phyloP scores from a whole-genome alignment of 2,888 invertebrate species.

The Drosophila fulvimacula region DNA sequence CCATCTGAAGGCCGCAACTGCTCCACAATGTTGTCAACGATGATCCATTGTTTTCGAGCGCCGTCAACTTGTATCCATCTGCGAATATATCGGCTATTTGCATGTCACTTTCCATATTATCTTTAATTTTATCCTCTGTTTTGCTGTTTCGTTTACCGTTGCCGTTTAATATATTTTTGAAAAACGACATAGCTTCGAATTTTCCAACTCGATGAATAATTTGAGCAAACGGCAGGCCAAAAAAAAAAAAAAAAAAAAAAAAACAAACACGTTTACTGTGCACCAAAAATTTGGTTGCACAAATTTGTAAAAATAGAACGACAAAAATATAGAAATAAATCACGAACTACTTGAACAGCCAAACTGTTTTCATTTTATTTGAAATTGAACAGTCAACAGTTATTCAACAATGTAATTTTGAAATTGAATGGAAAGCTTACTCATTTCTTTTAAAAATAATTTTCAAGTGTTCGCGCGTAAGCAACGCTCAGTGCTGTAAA shows the following conservation, averaged over 20 bases:
- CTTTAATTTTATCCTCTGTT: slow-evolving; percentile 11
- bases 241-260: background rate
- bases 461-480: background rate
- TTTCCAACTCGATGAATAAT: background rate
- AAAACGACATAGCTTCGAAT: slow-evolving; percentile 24
- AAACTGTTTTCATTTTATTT: background rate
- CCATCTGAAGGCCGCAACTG: slow-evolving; percentile 19
- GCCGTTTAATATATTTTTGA: slow-evolving; percentile 13
- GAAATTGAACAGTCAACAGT: background rate
- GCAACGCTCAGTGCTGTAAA: slow-evolving; percentile 31
- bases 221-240: background rate
- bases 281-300: background rate
- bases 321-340: slow-evolving; percentile 4
- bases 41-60: slow-evolving; percentile 44
- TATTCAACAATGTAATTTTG: background rate
- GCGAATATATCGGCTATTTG: slow-evolving; percentile 36
- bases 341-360: background rate
- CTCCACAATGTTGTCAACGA: slow-evolving; percentile 52
- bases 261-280: background rate
- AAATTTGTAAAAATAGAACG: background rate
- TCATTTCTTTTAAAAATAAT: background rate
- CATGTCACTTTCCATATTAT: slow-evolving; percentile 16
- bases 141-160: background rate
- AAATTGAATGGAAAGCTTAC: background rate
- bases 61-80: slow-evolving; percentile 26